These are phyloP conservation scores for Brachionus sp. DNA, from an alignment of 1,140 invertebrate species.

Conservation along the genomic window DNA sequence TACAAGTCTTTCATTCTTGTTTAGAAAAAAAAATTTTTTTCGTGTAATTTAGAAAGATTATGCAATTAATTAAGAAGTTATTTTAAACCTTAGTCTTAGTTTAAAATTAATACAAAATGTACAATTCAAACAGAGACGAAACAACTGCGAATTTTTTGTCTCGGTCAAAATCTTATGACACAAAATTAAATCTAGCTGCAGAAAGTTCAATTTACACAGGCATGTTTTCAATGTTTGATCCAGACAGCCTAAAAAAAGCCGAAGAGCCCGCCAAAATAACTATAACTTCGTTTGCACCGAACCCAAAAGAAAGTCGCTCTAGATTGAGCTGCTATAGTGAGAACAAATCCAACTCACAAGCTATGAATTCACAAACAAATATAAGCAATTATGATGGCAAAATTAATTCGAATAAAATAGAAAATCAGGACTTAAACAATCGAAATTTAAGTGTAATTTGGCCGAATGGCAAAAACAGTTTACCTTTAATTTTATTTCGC, in stretches of 20 bases:
- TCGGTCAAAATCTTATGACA: constrained; percentile 26
- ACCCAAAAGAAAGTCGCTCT: not conserved
- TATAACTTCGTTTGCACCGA: constrained; percentile 31
- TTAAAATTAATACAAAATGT: not conserved
- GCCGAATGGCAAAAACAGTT: constrained; percentile 56
- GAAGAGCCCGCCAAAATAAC: constrained; percentile 15
- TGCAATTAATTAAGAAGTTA: not conserved
- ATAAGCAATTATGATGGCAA: not conserved
- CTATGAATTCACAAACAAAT: not conserved
- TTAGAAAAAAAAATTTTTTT: not conserved
- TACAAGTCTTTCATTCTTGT: not conserved
- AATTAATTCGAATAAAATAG: not conserved
- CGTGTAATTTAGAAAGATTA: constrained; percentile 15
- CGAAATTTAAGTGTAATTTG: constrained; percentile 48
- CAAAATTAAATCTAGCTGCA: not conserved
- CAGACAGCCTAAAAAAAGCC: not conserved
- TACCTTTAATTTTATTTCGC: constrained; percentile 55
- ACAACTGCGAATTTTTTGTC: not conserved
- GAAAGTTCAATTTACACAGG: not conserved
- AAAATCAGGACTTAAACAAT: not conserved
- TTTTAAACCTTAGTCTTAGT: not conserved
- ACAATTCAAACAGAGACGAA: not conserved
- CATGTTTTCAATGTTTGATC: constrained; percentile 1
- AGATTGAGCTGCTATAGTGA: not conserved
- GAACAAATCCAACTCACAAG: not conserved